Percentiles rank a stretch among this genome's conserved stretches.
Evolutionary conservation across 2,113 vertebrate species (phyloP).

Genomic region (Thamnophis sirtalis): DNA sequence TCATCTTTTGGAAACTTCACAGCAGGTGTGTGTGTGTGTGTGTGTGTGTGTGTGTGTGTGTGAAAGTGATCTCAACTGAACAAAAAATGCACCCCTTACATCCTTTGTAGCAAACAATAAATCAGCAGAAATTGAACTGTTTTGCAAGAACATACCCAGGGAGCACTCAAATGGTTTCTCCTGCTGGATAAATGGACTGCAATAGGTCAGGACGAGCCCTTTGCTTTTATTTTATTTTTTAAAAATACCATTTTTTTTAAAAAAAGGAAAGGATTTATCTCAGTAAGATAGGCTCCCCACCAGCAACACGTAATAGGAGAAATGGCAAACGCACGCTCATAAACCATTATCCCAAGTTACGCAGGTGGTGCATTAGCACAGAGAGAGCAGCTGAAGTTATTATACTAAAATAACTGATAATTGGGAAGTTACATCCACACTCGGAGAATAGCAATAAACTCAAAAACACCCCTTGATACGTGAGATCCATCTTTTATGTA

Average conservation of each 20-base stretch:
- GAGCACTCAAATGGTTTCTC: no score
- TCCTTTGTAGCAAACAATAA: neutral
- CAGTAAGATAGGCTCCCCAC: neutral
- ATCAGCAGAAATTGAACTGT: neutral
- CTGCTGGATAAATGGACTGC: neutral
- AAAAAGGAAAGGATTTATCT: neutral
- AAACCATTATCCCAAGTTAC: neutral
- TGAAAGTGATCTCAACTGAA: neutral
- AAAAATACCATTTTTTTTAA: neutral
- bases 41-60: no score
- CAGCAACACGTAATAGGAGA: no score
- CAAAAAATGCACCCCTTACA: neutral
- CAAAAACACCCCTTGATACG: neutral
- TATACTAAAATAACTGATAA: neutral
- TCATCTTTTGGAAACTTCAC: no score
- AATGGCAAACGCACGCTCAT: no score
- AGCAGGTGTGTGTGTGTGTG: no score
- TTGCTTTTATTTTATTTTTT: neutral
- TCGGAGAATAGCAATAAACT: neutral
- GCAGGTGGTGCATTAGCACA: neutral
- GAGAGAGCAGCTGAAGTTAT: neutral
- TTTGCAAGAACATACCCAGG: neutral
- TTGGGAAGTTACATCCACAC: conserved; percentile 8
- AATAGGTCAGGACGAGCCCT: no score
- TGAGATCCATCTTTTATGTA: neutral